phyloP scores from a whole-genome alignment of 2,113 vertebrate species.

The Xyrauchen texanus region DNA sequence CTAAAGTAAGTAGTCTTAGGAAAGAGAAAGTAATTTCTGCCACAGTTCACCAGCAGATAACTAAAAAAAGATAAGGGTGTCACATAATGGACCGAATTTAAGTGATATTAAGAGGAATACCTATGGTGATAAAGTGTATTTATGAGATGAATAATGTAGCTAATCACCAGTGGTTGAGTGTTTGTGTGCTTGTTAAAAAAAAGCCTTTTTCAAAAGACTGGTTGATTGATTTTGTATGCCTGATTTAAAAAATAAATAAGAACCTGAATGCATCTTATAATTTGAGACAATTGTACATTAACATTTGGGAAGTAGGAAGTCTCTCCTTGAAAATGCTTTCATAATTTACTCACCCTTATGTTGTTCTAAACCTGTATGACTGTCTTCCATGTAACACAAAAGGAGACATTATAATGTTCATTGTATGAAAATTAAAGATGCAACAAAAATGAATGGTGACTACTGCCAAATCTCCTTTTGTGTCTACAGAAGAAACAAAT shows the following conservation, averaged over 20 bases:
- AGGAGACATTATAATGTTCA: too few species aligned
- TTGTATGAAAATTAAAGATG: too few species aligned
- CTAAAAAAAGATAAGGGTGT: slow-evolving; percentile 69
- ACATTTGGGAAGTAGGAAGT: neutral
- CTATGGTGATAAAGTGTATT: slow-evolving; percentile 55
- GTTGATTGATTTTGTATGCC: neutral
- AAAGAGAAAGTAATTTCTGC: slow-evolving; percentile 60
- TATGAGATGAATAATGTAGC: slow-evolving; percentile 59
- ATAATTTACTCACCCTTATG: too few species aligned
- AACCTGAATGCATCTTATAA: slow-evolving; percentile 1
- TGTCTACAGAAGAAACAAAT: too few species aligned
- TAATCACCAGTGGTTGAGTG: slow-evolving; percentile 49
- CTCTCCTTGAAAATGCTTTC: neutral
- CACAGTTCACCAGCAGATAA: slow-evolving; percentile 66
- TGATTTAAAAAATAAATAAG: neutral
- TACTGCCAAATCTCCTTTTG: too few species aligned
- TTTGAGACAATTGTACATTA: neutral
- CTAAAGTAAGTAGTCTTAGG: slow-evolving; percentile 62
- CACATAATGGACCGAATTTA: slow-evolving; percentile 59
- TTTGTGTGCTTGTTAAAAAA: slow-evolving; percentile 37
- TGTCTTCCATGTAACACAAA: too few species aligned
- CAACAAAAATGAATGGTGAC: too few species aligned
- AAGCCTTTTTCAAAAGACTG: slow-evolving; percentile 16
- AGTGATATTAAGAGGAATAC: slow-evolving; percentile 58
- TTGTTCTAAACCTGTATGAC: too few species aligned